Conservation (phyloP, 2,113 vertebrate genomes). For the Cyanocitta stelleri region DNA sequence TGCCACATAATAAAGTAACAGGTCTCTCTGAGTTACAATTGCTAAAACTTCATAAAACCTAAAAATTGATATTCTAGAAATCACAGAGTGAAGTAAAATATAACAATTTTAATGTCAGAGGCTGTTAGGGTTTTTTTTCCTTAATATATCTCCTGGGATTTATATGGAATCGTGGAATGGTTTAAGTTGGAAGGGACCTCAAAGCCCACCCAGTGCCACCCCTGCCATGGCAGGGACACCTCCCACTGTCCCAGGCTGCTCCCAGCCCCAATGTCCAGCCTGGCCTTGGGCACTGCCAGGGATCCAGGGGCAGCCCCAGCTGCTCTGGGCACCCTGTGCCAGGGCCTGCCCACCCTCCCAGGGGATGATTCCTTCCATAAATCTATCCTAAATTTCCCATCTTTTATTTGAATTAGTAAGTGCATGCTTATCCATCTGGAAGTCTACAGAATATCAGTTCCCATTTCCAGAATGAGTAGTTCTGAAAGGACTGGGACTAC, state of each 20-base stretch:
- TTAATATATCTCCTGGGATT: neutral
- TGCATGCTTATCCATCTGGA: neutral
- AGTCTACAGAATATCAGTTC: neutral
- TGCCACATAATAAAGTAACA: neutral
- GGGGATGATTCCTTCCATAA: neutral
- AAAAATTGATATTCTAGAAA: neutral
- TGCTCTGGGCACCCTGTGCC: neutral
- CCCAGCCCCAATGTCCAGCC: neutral
- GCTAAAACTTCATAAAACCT: neutral
- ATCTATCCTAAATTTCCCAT: neutral
- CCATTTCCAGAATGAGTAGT: neutral
- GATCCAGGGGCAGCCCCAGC: neutral
- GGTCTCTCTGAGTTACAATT: neutral
- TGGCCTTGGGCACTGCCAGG: neutral
- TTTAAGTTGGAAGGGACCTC: fast-evolving
- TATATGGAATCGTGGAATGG: neutral
- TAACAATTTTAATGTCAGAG: neutral
- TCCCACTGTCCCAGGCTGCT: neutral
- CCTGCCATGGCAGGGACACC: neutral
- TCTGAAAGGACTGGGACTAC: neutral
- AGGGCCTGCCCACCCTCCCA: neutral
- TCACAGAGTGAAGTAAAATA: neutral
- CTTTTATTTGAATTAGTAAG: neutral
- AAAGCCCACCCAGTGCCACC: fast-evolving
- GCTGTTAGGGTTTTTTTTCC: neutral